Percentiles rank a stretch among this genome's conserved stretches.
Evolutionary conservation across 2,888 invertebrate genomes (phyloP).

Genomic region (Cephus runcator): DNA sequence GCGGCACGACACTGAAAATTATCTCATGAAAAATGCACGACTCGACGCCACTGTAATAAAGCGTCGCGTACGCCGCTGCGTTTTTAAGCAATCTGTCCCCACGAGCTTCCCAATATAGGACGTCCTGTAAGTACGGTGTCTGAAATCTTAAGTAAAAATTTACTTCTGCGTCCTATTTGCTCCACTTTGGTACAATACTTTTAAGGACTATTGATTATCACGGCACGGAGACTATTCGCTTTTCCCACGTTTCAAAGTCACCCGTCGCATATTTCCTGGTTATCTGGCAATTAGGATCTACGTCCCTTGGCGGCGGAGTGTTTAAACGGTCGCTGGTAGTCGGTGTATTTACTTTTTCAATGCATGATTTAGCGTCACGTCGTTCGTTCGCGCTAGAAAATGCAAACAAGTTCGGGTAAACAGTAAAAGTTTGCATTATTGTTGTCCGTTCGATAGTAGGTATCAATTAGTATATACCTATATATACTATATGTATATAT

Average conservation of each 20-base stretch:
- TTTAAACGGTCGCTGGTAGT: slow-evolving; percentile 21
- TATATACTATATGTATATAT: background rate
- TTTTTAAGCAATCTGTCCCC: background rate
- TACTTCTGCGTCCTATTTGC: background rate
- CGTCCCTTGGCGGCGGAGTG: slow-evolving; percentile 19
- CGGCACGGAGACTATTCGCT: background rate
- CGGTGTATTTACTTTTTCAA: slow-evolving; percentile 39
- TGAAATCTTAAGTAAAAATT: background rate
- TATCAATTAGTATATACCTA: background rate
- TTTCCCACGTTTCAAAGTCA: slow-evolving; percentile 6
- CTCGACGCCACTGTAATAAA: slow-evolving; percentile 40
- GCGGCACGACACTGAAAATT: slow-evolving; percentile 52
- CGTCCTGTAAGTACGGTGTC: too few species aligned
- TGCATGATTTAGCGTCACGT: slow-evolving; percentile 47
- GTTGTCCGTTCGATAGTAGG: background rate
- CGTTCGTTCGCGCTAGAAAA: slow-evolving; percentile 17
- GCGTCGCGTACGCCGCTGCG: slow-evolving; percentile 15
- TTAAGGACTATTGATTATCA: background rate
- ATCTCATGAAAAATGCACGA: slow-evolving; percentile 55
- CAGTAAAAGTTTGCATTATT: background rate
- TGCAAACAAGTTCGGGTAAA: slow-evolving; percentile 1
- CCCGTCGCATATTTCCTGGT: slow-evolving; percentile 13
- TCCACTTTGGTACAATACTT: background rate
- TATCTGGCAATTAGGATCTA: slow-evolving; percentile 59
- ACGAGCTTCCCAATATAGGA: too few species aligned